Evolutionary conservation across 2,113 vertebrate species (phyloP).

Genomic region (Columba janthina): DNA sequence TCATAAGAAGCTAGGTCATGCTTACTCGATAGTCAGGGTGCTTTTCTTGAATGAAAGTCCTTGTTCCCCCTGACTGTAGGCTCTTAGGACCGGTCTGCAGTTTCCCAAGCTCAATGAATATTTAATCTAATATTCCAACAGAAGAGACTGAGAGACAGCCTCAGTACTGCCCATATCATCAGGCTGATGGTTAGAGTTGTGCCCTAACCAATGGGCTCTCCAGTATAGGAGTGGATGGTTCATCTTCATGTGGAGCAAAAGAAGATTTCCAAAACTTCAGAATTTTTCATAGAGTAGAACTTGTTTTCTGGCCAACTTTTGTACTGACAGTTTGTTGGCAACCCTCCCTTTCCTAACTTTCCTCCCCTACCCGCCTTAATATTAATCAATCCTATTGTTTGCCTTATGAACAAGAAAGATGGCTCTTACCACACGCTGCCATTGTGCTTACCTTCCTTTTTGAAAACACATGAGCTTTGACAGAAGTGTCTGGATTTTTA

Average conservation of each 20-base stretch:
- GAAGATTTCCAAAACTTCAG: neutral
- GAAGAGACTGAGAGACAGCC: neutral
- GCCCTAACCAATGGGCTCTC: neutral
- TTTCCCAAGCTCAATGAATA: neutral
- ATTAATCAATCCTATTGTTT: constrained; percentile 1
- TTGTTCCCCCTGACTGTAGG: neutral
- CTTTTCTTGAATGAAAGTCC: neutral
- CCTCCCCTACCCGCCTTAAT: neutral
- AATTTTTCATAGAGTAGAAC: neutral
- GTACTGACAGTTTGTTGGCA: neutral
- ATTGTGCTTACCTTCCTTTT: neutral
- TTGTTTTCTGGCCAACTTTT: neutral
- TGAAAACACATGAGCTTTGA: neutral
- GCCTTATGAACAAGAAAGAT: neutral
- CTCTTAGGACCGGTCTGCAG: neutral
- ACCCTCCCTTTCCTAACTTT: neutral
- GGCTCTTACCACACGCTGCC: neutral
- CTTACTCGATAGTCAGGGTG: neutral
- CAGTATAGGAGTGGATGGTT: neutral
- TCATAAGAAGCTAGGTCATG: neutral
- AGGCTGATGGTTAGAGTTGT: neutral
- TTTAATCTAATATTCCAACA: neutral
- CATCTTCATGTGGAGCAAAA: neutral
- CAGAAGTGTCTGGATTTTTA: neutral
- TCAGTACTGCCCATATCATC: neutral